A percentile compares a stretch with the other conserved stretches of the same genome.
Evolutionary conservation across 2,888 invertebrate species (phyloP).

Genomic region (Helobdella robusta): DNA sequence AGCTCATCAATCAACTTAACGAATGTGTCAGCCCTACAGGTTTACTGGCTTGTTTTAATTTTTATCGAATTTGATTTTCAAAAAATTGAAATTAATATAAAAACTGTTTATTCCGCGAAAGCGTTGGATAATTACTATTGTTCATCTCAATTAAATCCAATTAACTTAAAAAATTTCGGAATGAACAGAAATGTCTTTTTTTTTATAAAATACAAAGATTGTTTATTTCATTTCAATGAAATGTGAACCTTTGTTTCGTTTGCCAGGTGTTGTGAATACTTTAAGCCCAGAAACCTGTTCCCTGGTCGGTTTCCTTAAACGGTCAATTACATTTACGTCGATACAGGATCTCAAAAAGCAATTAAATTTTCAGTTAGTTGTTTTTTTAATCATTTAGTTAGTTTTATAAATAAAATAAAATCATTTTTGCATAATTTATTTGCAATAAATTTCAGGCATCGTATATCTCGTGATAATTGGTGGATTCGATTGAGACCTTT

Average conservation of each 20-base stretch:
- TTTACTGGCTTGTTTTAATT: not conserved
- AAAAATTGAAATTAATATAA: not conserved
- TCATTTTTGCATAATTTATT: not conserved
- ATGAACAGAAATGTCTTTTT: no score
- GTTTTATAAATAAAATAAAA: not conserved
- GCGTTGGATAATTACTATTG: not conserved
- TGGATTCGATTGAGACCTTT: constrained; percentile 28
- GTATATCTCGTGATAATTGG: constrained; percentile 29
- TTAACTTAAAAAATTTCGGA: no score
- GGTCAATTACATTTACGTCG: constrained; percentile 20
- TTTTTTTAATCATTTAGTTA: not conserved
- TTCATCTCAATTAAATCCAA: no score
- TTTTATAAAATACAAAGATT: no score
- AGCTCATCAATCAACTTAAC: constrained; percentile 24
- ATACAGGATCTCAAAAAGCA: constrained; percentile 27
- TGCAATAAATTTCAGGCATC: constrained; percentile 19
- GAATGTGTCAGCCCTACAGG: constrained; percentile 24
- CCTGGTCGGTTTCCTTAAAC: constrained; percentile 24
- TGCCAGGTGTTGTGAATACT: constrained; percentile 24
- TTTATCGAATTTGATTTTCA: not conserved
- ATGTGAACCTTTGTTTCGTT: no score
- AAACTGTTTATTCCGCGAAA: not conserved
- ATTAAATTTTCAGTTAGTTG: constrained; percentile 20
- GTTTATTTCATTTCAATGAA: no score
- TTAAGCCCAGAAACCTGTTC: constrained; percentile 25